Evolutionary conservation across 2,113 vertebrate species (phyloP).

Genomic region (Strix uralensis): DNA sequence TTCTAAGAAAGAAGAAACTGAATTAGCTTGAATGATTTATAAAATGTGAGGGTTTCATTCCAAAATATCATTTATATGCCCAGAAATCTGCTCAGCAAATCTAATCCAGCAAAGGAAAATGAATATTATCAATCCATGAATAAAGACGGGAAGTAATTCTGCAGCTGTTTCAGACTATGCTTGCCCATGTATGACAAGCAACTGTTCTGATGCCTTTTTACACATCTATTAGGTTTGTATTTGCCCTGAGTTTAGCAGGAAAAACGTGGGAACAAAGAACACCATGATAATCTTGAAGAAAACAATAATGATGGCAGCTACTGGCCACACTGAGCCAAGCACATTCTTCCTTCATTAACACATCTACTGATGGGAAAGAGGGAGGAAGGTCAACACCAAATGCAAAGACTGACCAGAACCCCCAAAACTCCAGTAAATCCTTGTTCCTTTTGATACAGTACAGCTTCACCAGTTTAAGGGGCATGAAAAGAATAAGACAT

Average conservation of each 20-base stretch:
- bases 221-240: background rate
- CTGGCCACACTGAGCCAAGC: background rate
- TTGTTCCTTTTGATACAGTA: background rate
- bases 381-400: background rate
- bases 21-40: conserved; percentile 6
- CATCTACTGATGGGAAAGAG: background rate
- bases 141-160: conserved; percentile 13
- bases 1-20: background rate
- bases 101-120: conserved; percentile 29
- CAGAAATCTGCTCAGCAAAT: background rate
- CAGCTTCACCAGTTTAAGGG: background rate
- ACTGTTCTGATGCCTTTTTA: background rate
- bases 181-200: background rate
- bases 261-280: background rate
- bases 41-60: conserved; percentile 20
- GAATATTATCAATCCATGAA: background rate
- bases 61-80: conserved; percentile 20
- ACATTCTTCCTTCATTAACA: background rate
- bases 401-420: background rate
- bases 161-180: background rate
- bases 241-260: background rate
- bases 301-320: background rate
- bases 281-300: background rate
- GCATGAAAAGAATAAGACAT: background rate
- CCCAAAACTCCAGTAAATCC: background rate